Base-by-base conservation (phyloP, 2,797 vertebrate species). In the Poecilia velifera region DNA sequence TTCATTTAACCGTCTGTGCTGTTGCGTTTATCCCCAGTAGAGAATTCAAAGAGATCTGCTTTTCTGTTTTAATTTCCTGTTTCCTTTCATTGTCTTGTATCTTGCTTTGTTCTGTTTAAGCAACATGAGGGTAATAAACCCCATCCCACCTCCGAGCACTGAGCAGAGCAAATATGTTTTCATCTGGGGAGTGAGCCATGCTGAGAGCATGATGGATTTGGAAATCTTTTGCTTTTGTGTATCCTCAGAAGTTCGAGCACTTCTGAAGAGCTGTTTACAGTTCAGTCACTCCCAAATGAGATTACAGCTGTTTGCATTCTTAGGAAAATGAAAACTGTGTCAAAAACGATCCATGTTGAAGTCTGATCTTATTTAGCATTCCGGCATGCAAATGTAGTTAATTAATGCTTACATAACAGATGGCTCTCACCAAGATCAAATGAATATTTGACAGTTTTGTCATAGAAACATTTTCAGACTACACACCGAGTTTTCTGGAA, bases 141-240 rank as follows among this genome's bases (percentile, higher is more conserved):
- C 72, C 47, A 36, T 28, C 47, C 47, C 13, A 59, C 22, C n/a
- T 14, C 77, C 22, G 78, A 83, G 83, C 71, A 55, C 45, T 77
- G 20, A 46, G 68, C 66, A 74, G 41, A 77, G 72, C 57, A 87
- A 84, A 89, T 87, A 84, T 87, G 75, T 86, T 84, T 62, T 59
- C 70, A 41, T 46, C 76, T 78, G 46, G 73, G 82, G 79, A 82
- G 41, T 64, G 62, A 85, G 53, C 53, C 81, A 68, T 77, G 49
- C 86, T 4, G 75, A 77, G 76, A 79, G 81, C 68, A 41, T 28
- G 46, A 59, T 76, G 64, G 49, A 71, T 73, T 72, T 59, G 1
- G 18, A 78, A 85, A 81, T 78, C 64, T 16, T 53, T 45, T 79
- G 53, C 75, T 73, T 47, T 25, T 88, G 76, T 88, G 45, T 71